These are phyloP conservation scores for Cyprinus carpio DNA, from an alignment of 2,113 vertebrate species.

Conservation along the genomic window DNA sequence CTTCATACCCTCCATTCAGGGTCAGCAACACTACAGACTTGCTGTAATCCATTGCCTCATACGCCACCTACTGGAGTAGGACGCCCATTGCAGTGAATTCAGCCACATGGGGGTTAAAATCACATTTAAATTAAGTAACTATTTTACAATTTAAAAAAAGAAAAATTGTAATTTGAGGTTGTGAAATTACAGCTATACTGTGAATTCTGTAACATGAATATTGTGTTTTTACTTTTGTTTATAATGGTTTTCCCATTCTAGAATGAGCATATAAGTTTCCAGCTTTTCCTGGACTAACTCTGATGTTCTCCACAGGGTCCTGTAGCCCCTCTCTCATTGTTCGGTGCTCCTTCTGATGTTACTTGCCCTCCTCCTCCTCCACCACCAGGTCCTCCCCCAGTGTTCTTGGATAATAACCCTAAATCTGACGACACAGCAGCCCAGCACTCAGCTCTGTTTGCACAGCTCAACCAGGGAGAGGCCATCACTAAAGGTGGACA, in stretches of 20 bases:
- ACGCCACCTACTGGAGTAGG: slow-evolving; percentile 33
- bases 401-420: slow-evolving; percentile 62
- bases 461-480: slow-evolving; percentile 93
- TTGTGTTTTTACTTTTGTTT: neutral
- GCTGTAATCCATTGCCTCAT: neutral
- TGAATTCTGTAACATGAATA: neutral
- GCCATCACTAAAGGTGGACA: slow-evolving; percentile 88
- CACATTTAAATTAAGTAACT: too few species aligned
- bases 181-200: neutral
- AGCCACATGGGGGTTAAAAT: neutral
- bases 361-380: slow-evolving; percentile 76
- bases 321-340: slow-evolving; percentile 75
- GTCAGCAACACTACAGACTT: neutral
- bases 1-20: too few species aligned
- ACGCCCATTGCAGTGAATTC: neutral
- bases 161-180: neutral
- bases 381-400: slow-evolving; percentile 79
- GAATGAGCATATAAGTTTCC: neutral
- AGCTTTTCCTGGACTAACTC: neutral
- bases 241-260: too few species aligned
- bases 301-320: slow-evolving; percentile 77
- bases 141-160: neutral
- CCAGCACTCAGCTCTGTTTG: slow-evolving; percentile 86
- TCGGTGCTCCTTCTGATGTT: slow-evolving; percentile 62
- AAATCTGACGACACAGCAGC: slow-evolving; percentile 69